phyloP scores from a whole-genome alignment of 1,140 invertebrate species.

The Drusus annulatus region DNA sequence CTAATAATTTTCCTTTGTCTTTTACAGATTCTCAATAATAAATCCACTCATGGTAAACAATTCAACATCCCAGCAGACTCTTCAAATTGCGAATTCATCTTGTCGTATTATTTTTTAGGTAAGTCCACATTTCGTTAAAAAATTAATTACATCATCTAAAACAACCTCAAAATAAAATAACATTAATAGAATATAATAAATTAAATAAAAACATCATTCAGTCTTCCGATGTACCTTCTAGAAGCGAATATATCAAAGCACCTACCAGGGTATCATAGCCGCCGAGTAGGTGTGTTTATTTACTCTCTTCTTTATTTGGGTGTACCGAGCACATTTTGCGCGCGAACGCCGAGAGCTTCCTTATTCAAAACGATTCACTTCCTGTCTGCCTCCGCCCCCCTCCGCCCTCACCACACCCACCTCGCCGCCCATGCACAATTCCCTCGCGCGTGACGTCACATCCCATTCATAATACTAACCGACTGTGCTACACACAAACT shows the following conservation, averaged over 20 bases:
- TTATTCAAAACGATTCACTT: constrained; percentile 57
- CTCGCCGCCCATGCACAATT: constrained; percentile 18
- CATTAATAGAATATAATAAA: no score
- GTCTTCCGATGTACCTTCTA: no score
- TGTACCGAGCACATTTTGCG: constrained; percentile 48
- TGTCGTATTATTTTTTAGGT: no score
- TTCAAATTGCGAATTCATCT: no score
- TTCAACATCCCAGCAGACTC: no score
- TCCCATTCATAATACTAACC: constrained; percentile 57
- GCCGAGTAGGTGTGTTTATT: constrained; percentile 14
- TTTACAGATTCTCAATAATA: no score
- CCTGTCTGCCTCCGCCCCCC: constrained; percentile 41
- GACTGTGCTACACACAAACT: constrained; percentile 18
- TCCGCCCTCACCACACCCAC: neutral
- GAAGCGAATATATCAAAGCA: neutral
- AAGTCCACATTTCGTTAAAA: no score
- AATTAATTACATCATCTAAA: no score
- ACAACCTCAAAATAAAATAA: no score
- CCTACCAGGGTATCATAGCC: constrained; percentile 16
- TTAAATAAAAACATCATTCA: no score
- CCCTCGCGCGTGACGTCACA: constrained; percentile 47
- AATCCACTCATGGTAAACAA: no score
- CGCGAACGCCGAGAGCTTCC: constrained; percentile 52
- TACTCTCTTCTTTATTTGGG: constrained; percentile 11
- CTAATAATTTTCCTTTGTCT: no score